A percentile compares a stretch with the other conserved stretches of the same genome.
Evolutionary conservation across 2,888 invertebrate genomes (phyloP).

Genomic region (Xanthostigma xanthostigma): DNA sequence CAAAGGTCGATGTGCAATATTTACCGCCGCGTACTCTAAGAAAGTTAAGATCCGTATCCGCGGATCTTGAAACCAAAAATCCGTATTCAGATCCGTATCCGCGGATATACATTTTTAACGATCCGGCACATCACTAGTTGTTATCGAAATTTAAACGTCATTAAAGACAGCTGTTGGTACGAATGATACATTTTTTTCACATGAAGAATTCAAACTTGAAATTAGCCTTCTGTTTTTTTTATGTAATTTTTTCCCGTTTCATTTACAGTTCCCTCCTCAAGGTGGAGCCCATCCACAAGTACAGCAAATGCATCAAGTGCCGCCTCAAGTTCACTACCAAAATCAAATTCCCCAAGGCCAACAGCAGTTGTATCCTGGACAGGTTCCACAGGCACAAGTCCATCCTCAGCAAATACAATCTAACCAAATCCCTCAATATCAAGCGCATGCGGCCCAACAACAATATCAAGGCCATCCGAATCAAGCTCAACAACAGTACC

Average conservation of each 20-base stretch:
- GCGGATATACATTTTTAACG: no score
- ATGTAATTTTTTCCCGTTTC: not conserved
- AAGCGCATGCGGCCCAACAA: conserved; percentile 9
- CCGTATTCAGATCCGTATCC: no score
- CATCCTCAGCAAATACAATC: conserved; percentile 13
- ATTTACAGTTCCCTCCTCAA: conserved; percentile 8
- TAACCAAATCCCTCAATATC: conserved; percentile 11
- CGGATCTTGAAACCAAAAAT: no score
- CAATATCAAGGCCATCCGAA: conserved; percentile 14
- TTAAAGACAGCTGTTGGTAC: no score
- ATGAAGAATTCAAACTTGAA: no score
- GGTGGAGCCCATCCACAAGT: conserved; percentile 8
- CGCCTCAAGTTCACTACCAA: conserved; percentile 12
- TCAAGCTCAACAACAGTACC: conserved; percentile 14
- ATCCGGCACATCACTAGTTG: no score
- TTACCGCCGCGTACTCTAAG: no score
- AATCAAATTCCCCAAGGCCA: conserved; percentile 7
- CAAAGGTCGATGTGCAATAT: no score
- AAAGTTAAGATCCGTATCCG: no score
- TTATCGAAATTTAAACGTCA: no score
- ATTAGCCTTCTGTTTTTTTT: no score
- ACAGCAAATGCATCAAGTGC: conserved; percentile 14
- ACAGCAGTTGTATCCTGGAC: conserved; percentile 14
- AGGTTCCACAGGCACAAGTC: conserved; percentile 14
- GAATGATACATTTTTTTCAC: no score